Conservation (phyloP, 1,140 invertebrate genomes). For the Zaprionus lachaisei region DNA sequence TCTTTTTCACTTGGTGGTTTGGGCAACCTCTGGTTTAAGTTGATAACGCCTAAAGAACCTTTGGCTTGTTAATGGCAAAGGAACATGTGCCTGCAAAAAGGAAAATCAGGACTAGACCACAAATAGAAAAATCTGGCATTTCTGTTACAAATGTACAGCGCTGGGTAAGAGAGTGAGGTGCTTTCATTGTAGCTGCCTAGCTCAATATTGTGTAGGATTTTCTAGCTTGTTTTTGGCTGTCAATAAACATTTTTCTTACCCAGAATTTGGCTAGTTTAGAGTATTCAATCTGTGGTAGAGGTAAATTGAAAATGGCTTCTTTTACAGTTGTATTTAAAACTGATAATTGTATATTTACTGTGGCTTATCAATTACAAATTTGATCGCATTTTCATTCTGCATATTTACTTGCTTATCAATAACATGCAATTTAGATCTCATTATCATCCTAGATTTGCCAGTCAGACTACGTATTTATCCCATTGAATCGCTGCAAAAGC, state of each 20-base stretch:
- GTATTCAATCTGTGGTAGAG: not conserved
- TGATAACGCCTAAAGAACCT: slow-evolving; percentile 51
- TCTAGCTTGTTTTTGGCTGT: slow-evolving; percentile 1
- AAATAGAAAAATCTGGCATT: slow-evolving; percentile 38
- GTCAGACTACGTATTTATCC: slow-evolving; percentile 11
- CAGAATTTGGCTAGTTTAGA: not conserved
- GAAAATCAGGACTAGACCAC: slow-evolving; percentile 34
- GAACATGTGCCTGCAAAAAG: slow-evolving; percentile 51
- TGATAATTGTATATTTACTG: not conserved
- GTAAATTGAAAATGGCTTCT: not conserved
- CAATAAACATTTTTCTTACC: not conserved
- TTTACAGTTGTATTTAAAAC: too few relatives aligned
- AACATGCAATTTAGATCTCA: slow-evolving; percentile 8
- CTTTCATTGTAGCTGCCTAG: not conserved
- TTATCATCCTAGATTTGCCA: not conserved
- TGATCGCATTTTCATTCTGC: not conserved
- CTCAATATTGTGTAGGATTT: slow-evolving; percentile 24
- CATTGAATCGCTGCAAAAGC: slow-evolving; percentile 6
- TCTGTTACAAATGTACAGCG: not conserved
- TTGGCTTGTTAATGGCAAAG: slow-evolving; percentile 59
- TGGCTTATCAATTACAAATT: not conserved
- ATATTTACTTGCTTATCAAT: not conserved
- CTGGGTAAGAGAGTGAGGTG: not conserved
- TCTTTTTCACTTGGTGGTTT: slow-evolving; percentile 33
- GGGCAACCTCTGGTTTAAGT: slow-evolving; percentile 26